Evolutionary conservation across 2,797 vertebrate species (phyloP), one percentile per base, ranked within the genome.

Genomic region (Cercopithecus mitis): DNA sequence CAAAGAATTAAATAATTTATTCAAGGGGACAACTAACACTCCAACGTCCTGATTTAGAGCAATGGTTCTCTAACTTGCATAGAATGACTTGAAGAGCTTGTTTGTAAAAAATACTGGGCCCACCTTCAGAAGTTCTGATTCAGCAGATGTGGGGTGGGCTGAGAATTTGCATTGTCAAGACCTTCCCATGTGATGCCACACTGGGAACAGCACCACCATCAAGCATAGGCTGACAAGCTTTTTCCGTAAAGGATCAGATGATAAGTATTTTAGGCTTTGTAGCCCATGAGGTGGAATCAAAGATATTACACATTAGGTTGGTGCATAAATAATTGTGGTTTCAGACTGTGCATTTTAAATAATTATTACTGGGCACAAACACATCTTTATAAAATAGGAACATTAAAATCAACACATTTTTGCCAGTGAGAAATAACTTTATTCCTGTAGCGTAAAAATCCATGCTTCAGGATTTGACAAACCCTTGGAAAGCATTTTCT

Each of bases 1-100:
- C 45, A 89, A n/a, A 91, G 17, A 85, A 91, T 58, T 86, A 57
- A 67, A 33, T 84, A 83, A 85, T 93, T 90, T 91, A 57, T 87
- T 50, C 50, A 82, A 81, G 64, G 30, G 15, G 39, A 76, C 33
- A 76, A 76, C 36, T 85, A 12, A 96, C 36, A 72, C 19, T 91
- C 41, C 82, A 52, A 97, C 76, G 57, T 93, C 36, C 43, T 91
- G 25, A 55, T 81, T 85, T 36, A 80, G 73, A 79, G 67, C 52
- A 85, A 33, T 84, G 27, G n/a, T 72, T 96, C 41, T 94, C 24
- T 43, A 87, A 9, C 17, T 97, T 95, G 27, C n/a, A 17, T 91
- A 75, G n/a, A 96, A 79, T 86, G 72, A 80, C 27, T n/a, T 79
- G 41, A 41, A 73, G 50, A 79, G 0, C 41, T 93, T 88, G 39